Base-by-base conservation (phyloP, 2,888 invertebrate genomes). In the Ditylenchus weischeri region DNA sequence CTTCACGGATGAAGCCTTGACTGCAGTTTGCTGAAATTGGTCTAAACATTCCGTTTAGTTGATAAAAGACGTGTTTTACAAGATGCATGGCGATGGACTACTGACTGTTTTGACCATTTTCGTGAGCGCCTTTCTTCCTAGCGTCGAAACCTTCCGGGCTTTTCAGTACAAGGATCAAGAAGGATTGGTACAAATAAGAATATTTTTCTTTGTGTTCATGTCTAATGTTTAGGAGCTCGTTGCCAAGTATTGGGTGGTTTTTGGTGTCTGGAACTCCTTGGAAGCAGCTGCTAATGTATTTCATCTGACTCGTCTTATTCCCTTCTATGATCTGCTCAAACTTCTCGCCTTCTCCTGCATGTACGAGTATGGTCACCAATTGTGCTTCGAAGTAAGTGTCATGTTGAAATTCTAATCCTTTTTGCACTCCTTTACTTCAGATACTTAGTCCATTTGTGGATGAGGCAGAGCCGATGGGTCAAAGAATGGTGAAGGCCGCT, bases 251-350 rank as follows among this genome's bases (percentile, higher is more conserved):
- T 54, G 54, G 54, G 29, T 54, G 21, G 54, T 54, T 29, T 54
- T 54, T 29, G 54, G 54, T 54, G 54, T 54, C 21, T 54, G 54
- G 54, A 54, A 54, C 29, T 54, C 54, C n/a, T 29, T 54, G 29
- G 54, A 54, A 54, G 54, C 54, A 23, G 54, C 54, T 21, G 54
- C 23, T 29, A 54, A 54, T 54, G 7, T 54, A 11, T 54, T 54
- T n/a, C n/a, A 54, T 29, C 29, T 54, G 54, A 54, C 54, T 23
- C 54, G 54, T 54, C 54, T 54, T 54, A 29, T 54, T n/a, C 54
- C 54, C 13, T 21, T 29, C 23, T 54, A 54, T 54, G 13, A 6
- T 29, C 29, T 54, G 11, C 54, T 54, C 54, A 54, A 54, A 54
- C n/a, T 54, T 54, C 23, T 54, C 23, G 11, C 54, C 29, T 54